Evolutionary conservation across 2,113 vertebrate species (phyloP), one percentile per base, ranked within the genome.

Genomic region (Kobus ellipsiprymnus): DNA sequence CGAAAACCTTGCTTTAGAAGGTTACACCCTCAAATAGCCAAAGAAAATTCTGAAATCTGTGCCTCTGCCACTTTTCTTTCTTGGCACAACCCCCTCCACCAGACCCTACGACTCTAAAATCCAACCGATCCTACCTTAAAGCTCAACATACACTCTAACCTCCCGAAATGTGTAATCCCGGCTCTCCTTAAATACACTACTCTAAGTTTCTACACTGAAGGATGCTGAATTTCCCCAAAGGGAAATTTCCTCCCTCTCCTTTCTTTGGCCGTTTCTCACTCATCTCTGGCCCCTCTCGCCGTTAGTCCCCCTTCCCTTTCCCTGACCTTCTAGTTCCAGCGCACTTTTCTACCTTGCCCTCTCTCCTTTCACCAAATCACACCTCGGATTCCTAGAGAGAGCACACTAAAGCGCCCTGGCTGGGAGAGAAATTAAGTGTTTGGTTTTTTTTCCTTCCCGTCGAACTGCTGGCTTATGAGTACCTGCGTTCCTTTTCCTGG

Each of bases 21-120:
- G 52, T 62, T 64, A 80, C 17, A 83, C 33, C 21, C 44, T 97
- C 29, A 82, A 93, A 84, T 13, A 92, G 33, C 62, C 94, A 94
- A 91, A 85, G 60, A 88, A 96, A 97, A 95, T 36, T 94, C 57
- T 90, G 52, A 95, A 93, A 92, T 83, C 33, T 93, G 80, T 78
- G 29, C 29, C 91, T 93, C 55, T 94, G 40, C 6, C 77, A 67
- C 21, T 57, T 33, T 54, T 71, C 81, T 64, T 78, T 93, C n/a
- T 80, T 40, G 84, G n/a, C 74, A 92, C 64, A 82, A 71, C 16
- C 40, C 62, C 44, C 30, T 77, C 33, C 80, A 91, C 23, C 52
- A 90, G 87, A 91, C 25, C 57, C 89, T 95, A 91, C 0, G 54
- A 92, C 81, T 60, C 96, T 97, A 88, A 85, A 91, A 89, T 64